Evolutionary conservation across 2,888 invertebrate species (phyloP).

Genomic region (Endomychus coccineus): DNA sequence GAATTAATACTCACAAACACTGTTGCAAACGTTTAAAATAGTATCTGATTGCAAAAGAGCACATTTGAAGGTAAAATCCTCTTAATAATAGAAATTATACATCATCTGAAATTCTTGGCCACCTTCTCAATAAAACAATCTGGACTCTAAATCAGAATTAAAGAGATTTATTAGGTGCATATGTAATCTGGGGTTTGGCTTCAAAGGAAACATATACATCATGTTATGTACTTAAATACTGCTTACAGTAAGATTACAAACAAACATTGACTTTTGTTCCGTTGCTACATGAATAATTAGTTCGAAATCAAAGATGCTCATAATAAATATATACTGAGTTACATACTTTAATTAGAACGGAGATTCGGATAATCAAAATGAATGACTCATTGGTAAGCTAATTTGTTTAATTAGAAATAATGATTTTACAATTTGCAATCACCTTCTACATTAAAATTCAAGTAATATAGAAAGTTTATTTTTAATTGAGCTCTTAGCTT

Average conservation of each 20-base stretch:
- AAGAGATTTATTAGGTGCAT: slow-evolving; percentile 19
- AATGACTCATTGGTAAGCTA: slow-evolving; percentile 12
- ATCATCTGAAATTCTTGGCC: slow-evolving; percentile 21
- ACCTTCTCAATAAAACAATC: slow-evolving; percentile 23
- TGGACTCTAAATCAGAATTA: slow-evolving; percentile 16
- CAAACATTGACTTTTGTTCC: no score
- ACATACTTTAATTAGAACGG: slow-evolving; percentile 13
- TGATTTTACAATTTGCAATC: no score
- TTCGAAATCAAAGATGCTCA: slow-evolving; percentile 12
- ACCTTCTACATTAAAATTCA: no score
- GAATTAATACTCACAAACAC: no score
- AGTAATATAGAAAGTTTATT: no score
- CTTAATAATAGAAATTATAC: slow-evolving; percentile 15
- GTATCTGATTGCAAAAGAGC: no score
- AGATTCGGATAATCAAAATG: slow-evolving; percentile 13
- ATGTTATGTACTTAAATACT: no score
- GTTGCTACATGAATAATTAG: no score
- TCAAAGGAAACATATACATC: slow-evolving; percentile 26
- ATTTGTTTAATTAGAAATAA: slow-evolving; percentile 15
- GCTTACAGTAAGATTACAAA: no score
- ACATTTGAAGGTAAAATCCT: slow-evolving; percentile 10
- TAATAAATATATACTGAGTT: slow-evolving; percentile 9
- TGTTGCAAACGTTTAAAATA: no score
- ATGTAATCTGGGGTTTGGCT: slow-evolving; percentile 21
- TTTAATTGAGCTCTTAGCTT: no score